Evolutionary conservation across 2,113 vertebrate genomes (phyloP).

Genomic region (Malurus cyaneus): DNA sequence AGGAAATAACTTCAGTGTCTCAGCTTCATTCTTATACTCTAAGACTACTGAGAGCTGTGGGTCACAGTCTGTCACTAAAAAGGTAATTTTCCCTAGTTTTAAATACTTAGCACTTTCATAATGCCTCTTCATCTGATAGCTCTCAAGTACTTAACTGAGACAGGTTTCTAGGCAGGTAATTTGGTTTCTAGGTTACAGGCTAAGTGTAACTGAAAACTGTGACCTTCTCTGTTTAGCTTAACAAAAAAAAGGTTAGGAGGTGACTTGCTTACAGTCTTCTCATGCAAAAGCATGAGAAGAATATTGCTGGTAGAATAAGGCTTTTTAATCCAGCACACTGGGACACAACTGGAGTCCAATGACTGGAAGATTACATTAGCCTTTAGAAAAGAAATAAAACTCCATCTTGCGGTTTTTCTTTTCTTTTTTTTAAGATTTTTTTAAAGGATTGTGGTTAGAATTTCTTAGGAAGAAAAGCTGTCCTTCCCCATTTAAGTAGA

Average conservation of each 20-base stretch:
- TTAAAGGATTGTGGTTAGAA: neutral
- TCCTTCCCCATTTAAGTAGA: neutral
- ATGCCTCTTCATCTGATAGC: constrained; percentile 50
- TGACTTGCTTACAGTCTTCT: constrained; percentile 27
- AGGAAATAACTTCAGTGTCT: constrained; percentile 17
- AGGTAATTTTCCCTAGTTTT: constrained; percentile 63
- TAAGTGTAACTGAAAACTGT: constrained; percentile 54
- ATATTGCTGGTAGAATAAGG: neutral
- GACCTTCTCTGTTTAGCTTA: constrained; percentile 55
- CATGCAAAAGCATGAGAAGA: neutral
- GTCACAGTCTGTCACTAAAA: constrained; percentile 50
- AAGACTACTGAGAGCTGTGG: constrained; percentile 9
- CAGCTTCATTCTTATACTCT: neutral
- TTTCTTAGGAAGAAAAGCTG: neutral
- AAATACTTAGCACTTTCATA: constrained; percentile 57
- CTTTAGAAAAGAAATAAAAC: neutral
- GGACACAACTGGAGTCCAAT: neutral
- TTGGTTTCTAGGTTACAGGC: constrained; percentile 66
- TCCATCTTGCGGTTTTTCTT: neutral
- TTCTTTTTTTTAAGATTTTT: neutral
- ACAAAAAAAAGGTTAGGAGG: neutral
- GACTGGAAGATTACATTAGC: neutral
- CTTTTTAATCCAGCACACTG: neutral
- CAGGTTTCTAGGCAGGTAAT: constrained; percentile 54
- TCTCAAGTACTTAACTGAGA: constrained; percentile 54